Percentiles rank a stretch among this genome's conserved stretches.
Conservation (phyloP, 2,797 vertebrate species). For the Tapera naevia region DNA sequence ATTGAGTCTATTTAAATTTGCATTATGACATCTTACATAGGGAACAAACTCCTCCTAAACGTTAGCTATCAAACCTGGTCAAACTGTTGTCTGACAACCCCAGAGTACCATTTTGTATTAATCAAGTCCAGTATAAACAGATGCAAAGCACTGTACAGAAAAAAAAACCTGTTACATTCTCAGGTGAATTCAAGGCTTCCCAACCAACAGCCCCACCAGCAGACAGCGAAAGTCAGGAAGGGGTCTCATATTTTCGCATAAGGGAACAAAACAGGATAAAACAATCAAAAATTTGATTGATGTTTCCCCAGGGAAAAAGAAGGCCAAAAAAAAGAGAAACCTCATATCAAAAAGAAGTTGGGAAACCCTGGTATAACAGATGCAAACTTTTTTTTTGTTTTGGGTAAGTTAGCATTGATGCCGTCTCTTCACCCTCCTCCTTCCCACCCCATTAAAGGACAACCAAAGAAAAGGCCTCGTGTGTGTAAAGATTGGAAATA, state of each 20-base stretch:
- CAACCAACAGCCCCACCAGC: slow-evolving; percentile 48
- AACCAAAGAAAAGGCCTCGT: slow-evolving; percentile 10
- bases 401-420: background rate
- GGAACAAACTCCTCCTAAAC: slow-evolving; percentile 75
- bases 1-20: slow-evolving; percentile 77
- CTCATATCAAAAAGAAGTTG: background rate
- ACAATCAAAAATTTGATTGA: slow-evolving; percentile 3
- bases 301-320: background rate
- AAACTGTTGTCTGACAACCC: slow-evolving; percentile 58
- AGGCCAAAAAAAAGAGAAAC: rapidly evolving
- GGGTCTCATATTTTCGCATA: background rate
- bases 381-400: slow-evolving; percentile 21
- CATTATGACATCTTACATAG: slow-evolving; percentile 77
- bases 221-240: background rate
- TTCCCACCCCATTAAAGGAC: background rate
- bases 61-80: slow-evolving; percentile 66
- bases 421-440: slow-evolving; percentile 12
- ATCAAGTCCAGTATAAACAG: slow-evolving; percentile 70
- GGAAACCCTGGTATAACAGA: slow-evolving; percentile 68
- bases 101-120: slow-evolving; percentile 61
- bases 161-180: slow-evolving; percentile 56
- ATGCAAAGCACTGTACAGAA: slow-evolving; percentile 63
- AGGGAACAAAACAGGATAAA: slow-evolving; percentile 42
- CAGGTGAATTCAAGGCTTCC: slow-evolving; percentile 70
- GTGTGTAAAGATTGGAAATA: background rate